Conservation (phyloP, 2,888 invertebrate genomes). For the Drosophila peninsularis region DNA sequence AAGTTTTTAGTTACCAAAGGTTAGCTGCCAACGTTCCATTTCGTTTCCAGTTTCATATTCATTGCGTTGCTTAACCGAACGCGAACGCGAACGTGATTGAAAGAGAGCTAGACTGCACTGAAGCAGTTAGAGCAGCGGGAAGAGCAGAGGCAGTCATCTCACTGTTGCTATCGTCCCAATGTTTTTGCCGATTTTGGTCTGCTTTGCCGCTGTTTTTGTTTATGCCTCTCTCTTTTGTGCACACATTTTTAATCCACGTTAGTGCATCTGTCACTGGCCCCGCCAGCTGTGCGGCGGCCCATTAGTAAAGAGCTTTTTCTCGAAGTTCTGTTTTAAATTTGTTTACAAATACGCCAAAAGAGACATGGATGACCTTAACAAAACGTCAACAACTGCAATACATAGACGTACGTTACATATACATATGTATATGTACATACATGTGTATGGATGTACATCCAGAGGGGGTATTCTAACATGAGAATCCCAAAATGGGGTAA, state of each 20-base stretch:
- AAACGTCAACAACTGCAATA: slow-evolving; percentile 22
- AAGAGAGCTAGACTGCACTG: slow-evolving; percentile 14
- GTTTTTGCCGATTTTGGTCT: slow-evolving; percentile 5
- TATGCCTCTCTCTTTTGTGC: slow-evolving; percentile 37
- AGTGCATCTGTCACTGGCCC: slow-evolving; percentile 54
- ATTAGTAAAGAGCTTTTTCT: slow-evolving; percentile 51
- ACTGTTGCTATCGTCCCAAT: background rate
- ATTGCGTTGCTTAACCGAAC: slow-evolving; percentile 29
- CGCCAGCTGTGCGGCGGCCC: slow-evolving; percentile 6
- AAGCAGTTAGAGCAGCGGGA: background rate
- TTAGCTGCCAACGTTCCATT: slow-evolving; percentile 53
- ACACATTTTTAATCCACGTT: slow-evolving; percentile 60
- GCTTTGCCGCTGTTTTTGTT: slow-evolving; percentile 16
- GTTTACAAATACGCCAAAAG: slow-evolving; percentile 40
- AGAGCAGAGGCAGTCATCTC: slow-evolving; percentile 29
- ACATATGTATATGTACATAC: background rate
- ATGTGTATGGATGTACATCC: background rate
- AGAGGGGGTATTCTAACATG: background rate
- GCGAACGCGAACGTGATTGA: slow-evolving; percentile 6
- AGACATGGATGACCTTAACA: slow-evolving; percentile 44
- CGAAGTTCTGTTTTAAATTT: slow-evolving; percentile 27
- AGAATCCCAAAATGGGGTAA: background rate
- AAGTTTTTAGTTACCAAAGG: slow-evolving; percentile 31
- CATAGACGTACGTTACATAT: slow-evolving; percentile 11
- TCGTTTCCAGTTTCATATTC: slow-evolving; percentile 43